A percentile compares a stretch with the other conserved stretches of the same genome.
Conservation (phyloP, 2,113 vertebrate species). For the Aythya baeri region DNA sequence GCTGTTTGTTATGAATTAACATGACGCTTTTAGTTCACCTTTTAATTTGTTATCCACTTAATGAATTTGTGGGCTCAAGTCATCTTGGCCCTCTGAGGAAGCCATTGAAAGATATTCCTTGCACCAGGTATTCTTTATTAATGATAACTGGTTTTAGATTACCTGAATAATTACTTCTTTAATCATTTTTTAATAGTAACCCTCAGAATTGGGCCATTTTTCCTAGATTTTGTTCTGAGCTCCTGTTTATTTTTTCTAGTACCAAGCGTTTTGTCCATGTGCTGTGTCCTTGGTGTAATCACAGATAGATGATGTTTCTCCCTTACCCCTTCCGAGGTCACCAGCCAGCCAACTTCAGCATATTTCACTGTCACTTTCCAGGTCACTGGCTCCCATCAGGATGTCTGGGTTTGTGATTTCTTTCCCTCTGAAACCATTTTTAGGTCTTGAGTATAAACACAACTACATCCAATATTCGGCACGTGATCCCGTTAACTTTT, state of each 20-base stretch:
- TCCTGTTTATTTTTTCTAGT: background rate
- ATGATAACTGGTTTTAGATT: background rate
- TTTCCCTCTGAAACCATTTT: background rate
- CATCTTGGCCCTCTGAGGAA: background rate
- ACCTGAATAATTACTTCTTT: background rate
- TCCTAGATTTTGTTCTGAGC: background rate
- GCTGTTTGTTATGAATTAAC: background rate
- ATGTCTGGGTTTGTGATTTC: background rate
- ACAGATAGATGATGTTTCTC: background rate
- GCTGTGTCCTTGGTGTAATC: background rate
- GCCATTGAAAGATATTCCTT: background rate
- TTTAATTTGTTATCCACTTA: conserved; percentile 4
- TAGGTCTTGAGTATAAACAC: background rate
- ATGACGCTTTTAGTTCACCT: background rate
- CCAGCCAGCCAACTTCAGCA: background rate
- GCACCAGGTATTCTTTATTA: background rate
- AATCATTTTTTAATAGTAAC: background rate
- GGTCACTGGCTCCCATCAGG: background rate
- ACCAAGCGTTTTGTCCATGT: background rate
- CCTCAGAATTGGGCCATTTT: background rate
- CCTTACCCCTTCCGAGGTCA: background rate
- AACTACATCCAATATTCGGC: background rate
- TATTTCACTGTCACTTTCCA: conserved; percentile 1
- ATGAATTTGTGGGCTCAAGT: background rate
- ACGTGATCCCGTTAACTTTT: background rate